Evolutionary conservation across 2,888 invertebrate species (phyloP).

Genomic region (Microctonus hyperodae): DNA sequence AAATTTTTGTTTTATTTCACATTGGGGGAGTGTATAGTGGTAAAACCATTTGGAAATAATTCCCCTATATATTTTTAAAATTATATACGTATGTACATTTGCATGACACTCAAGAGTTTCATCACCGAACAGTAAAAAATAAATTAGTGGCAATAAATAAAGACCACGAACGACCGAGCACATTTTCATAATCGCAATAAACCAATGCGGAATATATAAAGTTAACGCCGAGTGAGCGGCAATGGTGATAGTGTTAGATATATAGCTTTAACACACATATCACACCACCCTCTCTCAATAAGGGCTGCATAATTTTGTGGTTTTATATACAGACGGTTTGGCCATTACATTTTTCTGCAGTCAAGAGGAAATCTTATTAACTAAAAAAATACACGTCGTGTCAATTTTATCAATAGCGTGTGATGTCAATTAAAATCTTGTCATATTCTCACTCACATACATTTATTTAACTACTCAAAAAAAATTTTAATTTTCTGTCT

Average conservation of each 20-base stretch:
- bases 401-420: conserved; percentile 14
- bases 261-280: neutral
- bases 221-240: no score
- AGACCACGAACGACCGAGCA: conserved; percentile 15
- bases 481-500: no score
- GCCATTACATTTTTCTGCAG: neutral
- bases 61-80: neutral
- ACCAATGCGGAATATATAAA: conserved; percentile 1
- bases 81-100: neutral
- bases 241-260: neutral
- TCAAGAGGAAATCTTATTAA: conserved; percentile 21
- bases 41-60: neutral
- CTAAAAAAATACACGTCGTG: conserved; percentile 19
- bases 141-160: conserved; percentile 10
- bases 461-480: no score
- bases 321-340: neutral
- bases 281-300: conserved; percentile 17
- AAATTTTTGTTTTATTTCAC: no score
- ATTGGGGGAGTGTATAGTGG: no score
- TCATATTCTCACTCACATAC: neutral
- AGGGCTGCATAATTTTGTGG: conserved; percentile 24
- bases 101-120: conserved; percentile 11
- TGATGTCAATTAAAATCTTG: neutral
- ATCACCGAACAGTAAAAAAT: neutral
- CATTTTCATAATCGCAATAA: conserved; percentile 32